A percentile compares a stretch with the other conserved stretches of the same genome.
Conservation (phyloP, 1,140 invertebrate species). For the Ceratina calcarata region DNA sequence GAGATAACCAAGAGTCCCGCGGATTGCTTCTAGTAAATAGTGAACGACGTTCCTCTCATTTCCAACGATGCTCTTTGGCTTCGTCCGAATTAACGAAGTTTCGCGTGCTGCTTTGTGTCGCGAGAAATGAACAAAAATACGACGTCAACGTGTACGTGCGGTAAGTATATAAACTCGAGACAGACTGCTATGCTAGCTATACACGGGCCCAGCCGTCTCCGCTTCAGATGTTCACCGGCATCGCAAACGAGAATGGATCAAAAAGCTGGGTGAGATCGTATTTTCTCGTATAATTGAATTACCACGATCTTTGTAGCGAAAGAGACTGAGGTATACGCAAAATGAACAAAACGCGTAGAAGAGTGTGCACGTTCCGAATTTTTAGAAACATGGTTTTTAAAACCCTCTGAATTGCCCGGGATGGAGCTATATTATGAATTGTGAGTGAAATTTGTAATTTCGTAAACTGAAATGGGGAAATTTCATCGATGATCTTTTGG, state of each 20-base stretch:
- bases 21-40: constrained; percentile 30
- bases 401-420: neutral
- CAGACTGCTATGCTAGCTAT: neutral
- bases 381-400: neutral
- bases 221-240: neutral
- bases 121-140: neutral
- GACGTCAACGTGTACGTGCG: neutral
- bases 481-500: neutral
- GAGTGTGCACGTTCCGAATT: neutral
- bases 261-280: neutral
- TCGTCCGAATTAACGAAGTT: constrained; percentile 21
- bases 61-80: neutral
- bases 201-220: too few species aligned
- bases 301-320: neutral
- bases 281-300: constrained; percentile 16
- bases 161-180: neutral
- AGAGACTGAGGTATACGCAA: neutral
- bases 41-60: constrained; percentile 9
- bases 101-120: neutral
- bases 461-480: neutral
- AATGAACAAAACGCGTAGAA: neutral
- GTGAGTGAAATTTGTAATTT: neutral
- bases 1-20: constrained; percentile 20
- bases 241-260: neutral
- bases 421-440: too few species aligned